Evolutionary conservation across 2,113 vertebrate species (phyloP).

Genomic region (Gadus chalcogrammus): DNA sequence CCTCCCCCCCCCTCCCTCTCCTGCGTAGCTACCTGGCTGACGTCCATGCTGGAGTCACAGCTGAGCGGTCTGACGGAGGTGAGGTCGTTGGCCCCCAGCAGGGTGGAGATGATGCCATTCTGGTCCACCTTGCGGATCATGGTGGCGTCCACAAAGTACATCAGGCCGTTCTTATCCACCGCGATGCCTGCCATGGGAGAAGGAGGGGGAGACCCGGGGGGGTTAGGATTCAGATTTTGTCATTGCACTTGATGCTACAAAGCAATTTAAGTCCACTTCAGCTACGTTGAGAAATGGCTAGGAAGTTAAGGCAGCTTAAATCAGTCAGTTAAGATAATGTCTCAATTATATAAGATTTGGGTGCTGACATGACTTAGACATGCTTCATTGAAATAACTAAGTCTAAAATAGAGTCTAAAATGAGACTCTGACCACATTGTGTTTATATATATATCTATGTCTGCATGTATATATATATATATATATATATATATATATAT

Average conservation of each 20-base stretch:
- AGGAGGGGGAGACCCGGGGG: slow-evolving; percentile 21
- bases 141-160: slow-evolving; percentile 98
- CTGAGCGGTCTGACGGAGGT: slow-evolving; percentile 87
- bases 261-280: too few relatives aligned
- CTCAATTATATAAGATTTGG: too few relatives aligned
- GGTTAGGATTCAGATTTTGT: background rate
- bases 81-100: slow-evolving; percentile 96
- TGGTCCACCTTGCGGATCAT: slow-evolving; percentile 99
- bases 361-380: too few relatives aligned
- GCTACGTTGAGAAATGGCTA: too few relatives aligned
- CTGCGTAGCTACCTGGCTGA: slow-evolving; percentile 83
- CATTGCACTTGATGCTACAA: too few relatives aligned
- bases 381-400: too few relatives aligned
- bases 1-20: slow-evolving; percentile 13
- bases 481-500: background rate
- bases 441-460: too few relatives aligned
- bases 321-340: too few relatives aligned
- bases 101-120: slow-evolving; percentile 97
- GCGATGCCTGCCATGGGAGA: slow-evolving; percentile 81
- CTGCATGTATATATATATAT: too few relatives aligned
- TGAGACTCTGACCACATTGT: too few relatives aligned
- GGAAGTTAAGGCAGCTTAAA: too few relatives aligned
- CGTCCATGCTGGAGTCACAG: slow-evolving; percentile 93
- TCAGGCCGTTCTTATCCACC: slow-evolving; percentile 95
- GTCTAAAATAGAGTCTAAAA: too few relatives aligned